Base-by-base conservation (phyloP, 2,888 invertebrate genomes). In the Leucophenga montana region DNA sequence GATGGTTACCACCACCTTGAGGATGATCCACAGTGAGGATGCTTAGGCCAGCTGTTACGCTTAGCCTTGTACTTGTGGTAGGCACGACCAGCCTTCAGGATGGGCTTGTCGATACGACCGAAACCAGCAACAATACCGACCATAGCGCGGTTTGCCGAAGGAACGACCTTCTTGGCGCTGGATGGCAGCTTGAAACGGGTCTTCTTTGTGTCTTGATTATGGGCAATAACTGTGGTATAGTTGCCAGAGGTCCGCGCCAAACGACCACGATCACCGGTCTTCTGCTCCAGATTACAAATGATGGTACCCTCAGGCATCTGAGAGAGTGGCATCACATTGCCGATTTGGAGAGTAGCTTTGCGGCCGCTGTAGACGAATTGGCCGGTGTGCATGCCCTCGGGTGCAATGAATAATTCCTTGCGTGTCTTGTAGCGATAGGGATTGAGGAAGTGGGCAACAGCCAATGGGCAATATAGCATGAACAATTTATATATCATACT, bases 11-110 rank as follows among this genome's bases (percentile, higher is more conserved):
- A 96, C 99, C 99, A 92, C 99, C 99, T 87, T 99, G 99, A 88
- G 99, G 99, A 99, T 99, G 99, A 91, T 99, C 99, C 83, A 99
- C 99, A 70, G 99, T 99, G 92, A 99, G 99, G 99, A 99, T 99
- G 90, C 90, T 95, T 97, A 83, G 99, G 99, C 99, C 99, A 99
- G 95, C 98, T 97, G 92, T 99, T 99, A 89, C 99, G 95, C 93
- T 99, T 99, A 73, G 97, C 99, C 93, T 99, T 99, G 92, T 98
- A 99, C 90, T 99, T 99, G 91, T 98, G 97, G 90, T 99, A 99
- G 1, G 99, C 98, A 89, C 99, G 95, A 86, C 99, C 99, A 82
- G 99, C 99, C 91, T 99, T 99, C 88, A 99, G 90, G 87, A 98
- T 96, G 39, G 99, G 99, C 89, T 99, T 99, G 92, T 99, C 99